Conservation (phyloP, 64 coral and sea anemone species). For the Pocillopora verrucosa region DNA sequence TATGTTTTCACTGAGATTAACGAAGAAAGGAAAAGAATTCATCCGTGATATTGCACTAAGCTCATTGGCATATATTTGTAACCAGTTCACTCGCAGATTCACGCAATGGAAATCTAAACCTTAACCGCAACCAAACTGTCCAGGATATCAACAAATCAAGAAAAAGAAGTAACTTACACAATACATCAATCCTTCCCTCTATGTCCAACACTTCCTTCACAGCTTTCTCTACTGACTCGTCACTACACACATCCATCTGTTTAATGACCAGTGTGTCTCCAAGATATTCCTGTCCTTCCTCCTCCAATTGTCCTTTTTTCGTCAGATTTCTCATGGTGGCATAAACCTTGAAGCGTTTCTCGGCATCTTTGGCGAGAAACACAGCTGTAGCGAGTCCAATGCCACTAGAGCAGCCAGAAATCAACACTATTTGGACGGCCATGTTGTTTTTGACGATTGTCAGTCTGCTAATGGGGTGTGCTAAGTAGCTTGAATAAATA, state of each 20-base stretch:
- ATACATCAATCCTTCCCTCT: conserved; percentile 71
- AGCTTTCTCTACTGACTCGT: conserved; percentile 58
- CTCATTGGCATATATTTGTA: too few relatives aligned
- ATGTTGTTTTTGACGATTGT: not conserved
- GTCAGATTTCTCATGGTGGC: conserved; percentile 66
- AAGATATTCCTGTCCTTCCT: conserved; percentile 45
- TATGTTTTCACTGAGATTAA: too few relatives aligned
- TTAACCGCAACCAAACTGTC: not conserved
- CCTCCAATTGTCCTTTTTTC: conserved; percentile 55
- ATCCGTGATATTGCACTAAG: too few relatives aligned
- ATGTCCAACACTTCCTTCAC: conserved; percentile 56
- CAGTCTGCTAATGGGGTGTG: too few relatives aligned
- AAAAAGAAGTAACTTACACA: conserved; percentile 43
- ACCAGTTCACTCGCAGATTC: too few relatives aligned
- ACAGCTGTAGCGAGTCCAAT: conserved; percentile 63
- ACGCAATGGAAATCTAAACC: too few relatives aligned
- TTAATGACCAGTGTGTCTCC: conserved; percentile 58
- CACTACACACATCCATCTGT: conserved; percentile 44
- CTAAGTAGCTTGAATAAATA: too few relatives aligned
- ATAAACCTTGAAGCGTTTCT: conserved; percentile 85
- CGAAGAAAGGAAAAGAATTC: too few relatives aligned
- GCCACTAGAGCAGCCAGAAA: conserved; percentile 69
- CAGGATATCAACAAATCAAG: not conserved
- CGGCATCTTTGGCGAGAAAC: conserved; percentile 55
- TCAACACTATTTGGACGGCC: conserved; percentile 37